Evolutionary conservation across 2,797 vertebrate species (phyloP).

Genomic region (Cyprinella venusta): DNA sequence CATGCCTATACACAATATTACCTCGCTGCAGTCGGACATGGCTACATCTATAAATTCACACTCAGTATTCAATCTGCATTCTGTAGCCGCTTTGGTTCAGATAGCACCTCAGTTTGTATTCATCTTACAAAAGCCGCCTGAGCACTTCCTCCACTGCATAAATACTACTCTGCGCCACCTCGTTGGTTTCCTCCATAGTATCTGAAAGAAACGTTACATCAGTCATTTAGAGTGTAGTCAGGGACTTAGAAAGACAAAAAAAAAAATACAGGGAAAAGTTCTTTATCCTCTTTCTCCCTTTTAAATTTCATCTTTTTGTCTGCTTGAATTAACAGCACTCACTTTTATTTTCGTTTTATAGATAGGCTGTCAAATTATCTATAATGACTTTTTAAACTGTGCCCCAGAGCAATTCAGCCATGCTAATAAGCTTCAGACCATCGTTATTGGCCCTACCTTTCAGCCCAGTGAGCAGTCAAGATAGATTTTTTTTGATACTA

Average conservation of each 20-base stretch:
- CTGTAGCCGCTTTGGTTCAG: slow-evolving; percentile 24
- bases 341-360: slow-evolving; percentile 59
- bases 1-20: slow-evolving; percentile 4
- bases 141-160: slow-evolving; percentile 35
- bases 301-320: slow-evolving; percentile 59
- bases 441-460: slow-evolving; percentile 72
- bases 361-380: slow-evolving; percentile 88
- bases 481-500: slow-evolving; percentile 22
- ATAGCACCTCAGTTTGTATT: slow-evolving; percentile 46
- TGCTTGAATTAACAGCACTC: slow-evolving; percentile 36
- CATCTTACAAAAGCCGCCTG: slow-evolving; percentile 27
- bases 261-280: slow-evolving; percentile 10
- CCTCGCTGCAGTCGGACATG: not conserved
- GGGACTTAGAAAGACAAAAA: slow-evolving; percentile 12
- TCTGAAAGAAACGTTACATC: slow-evolving; percentile 8
- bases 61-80: slow-evolving; percentile 31
- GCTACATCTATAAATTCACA: not conserved
- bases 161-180: slow-evolving; percentile 36
- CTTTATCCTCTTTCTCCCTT: slow-evolving; percentile 22
- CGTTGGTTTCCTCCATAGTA: slow-evolving; percentile 3
- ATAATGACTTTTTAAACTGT: slow-evolving; percentile 90
- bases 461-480: not conserved
- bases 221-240: slow-evolving; percentile 19
- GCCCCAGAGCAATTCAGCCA: slow-evolving; percentile 77
- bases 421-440: slow-evolving; percentile 89